A percentile compares a stretch with the other conserved stretches of the same genome.
Conservation (phyloP, 2,888 invertebrate species). For the Epinotia bilunana region DNA sequence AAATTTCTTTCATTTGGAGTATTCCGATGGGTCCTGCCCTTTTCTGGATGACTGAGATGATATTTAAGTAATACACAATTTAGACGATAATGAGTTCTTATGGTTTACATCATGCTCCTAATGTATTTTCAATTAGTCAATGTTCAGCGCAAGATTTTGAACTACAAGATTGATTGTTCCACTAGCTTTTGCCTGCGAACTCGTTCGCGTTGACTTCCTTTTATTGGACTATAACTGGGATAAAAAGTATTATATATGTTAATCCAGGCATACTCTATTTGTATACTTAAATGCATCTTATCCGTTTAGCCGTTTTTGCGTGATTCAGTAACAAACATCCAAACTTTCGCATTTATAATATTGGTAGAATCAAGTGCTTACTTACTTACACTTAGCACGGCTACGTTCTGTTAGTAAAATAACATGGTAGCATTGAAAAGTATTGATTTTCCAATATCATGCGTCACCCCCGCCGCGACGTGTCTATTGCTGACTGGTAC, state of each 20-base stretch:
- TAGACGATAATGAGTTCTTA: neutral
- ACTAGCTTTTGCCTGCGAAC: neutral
- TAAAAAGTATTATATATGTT: too few relatives aligned
- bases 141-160: neutral
- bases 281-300: too few relatives aligned
- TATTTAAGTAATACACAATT: neutral
- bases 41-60: neutral
- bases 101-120: neutral
- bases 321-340: too few relatives aligned
- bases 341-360: too few relatives aligned
- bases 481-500: slow-evolving; percentile 63
- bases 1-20: neutral
- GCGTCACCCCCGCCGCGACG: slow-evolving; percentile 55
- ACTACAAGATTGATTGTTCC: neutral
- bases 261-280: too few relatives aligned
- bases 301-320: too few relatives aligned
- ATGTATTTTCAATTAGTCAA: neutral
- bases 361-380: too few relatives aligned
- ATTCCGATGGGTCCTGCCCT: neutral
- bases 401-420: slow-evolving; percentile 13
- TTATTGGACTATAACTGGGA: too few relatives aligned
- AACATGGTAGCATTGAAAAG: slow-evolving; percentile 34
- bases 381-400: neutral
- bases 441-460: slow-evolving; percentile 62
- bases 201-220: too few relatives aligned